Evolutionary conservation across 2,113 vertebrate genomes (phyloP).

Genomic region (Apodemus speciosus): DNA sequence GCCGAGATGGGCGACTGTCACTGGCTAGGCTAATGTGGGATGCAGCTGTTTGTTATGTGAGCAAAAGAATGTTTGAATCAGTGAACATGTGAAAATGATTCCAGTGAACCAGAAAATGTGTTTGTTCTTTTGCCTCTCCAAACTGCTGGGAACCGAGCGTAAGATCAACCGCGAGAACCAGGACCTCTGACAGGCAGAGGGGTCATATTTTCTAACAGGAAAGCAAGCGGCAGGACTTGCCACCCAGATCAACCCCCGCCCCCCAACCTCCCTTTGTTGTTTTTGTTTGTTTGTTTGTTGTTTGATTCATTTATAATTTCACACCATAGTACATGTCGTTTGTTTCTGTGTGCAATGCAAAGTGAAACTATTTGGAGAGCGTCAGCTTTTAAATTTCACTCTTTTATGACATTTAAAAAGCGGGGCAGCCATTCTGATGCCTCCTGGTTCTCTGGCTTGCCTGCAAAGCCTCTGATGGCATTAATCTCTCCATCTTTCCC

Average conservation of each 20-base stretch:
- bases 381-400: conserved; percentile 63
- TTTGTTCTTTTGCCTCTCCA: conserved; percentile 88
- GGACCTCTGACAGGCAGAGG: conserved; percentile 87
- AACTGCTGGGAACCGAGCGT: conserved; percentile 87
- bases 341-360: conserved; percentile 64
- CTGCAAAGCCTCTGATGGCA: conserved; percentile 49
- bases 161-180: conserved; percentile 86
- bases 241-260: conserved; percentile 76
- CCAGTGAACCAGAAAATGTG: conserved; percentile 91
- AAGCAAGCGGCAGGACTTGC: conserved; percentile 80
- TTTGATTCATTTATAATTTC: conserved; percentile 52
- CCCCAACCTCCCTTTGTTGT: conserved; percentile 79
- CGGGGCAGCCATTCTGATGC: conserved; percentile 41
- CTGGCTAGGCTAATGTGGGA: conserved; percentile 88
- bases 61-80: conserved; percentile 91
- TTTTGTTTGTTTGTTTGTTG: conserved; percentile 71
- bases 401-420: conserved; percentile 64
- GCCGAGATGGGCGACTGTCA: conserved; percentile 89
- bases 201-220: conserved; percentile 86
- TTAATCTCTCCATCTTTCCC: conserved; percentile 68
- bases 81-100: conserved; percentile 90
- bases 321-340: conserved; percentile 72
- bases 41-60: conserved; percentile 90
- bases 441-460: conserved; percentile 53
- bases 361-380: conserved; percentile 75